These are phyloP conservation scores for Coregonus suidteri DNA, from an alignment of 2,797 vertebrate genomes.

Conservation along the genomic window DNA sequence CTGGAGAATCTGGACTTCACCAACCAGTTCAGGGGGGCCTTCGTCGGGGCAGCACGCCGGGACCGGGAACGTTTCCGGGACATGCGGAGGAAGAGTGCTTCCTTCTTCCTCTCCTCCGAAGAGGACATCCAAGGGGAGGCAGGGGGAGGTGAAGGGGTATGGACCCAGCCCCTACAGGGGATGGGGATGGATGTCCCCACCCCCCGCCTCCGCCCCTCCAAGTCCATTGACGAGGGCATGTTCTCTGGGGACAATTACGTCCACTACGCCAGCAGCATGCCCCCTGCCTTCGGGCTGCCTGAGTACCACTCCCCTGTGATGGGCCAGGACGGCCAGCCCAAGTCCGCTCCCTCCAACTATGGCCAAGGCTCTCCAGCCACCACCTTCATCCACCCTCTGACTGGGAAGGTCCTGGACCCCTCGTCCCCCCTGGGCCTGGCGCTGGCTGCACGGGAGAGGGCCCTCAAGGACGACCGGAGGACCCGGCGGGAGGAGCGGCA, in stretches of 20 bases:
- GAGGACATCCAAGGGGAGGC: slow-evolving; percentile 79
- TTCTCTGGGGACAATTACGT: slow-evolving; percentile 86
- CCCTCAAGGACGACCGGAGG: slow-evolving; percentile 83
- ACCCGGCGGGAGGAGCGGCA: slow-evolving; percentile 78
- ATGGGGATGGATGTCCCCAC: slow-evolving; percentile 73
- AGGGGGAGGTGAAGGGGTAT: slow-evolving; percentile 55
- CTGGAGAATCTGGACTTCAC: slow-evolving; percentile 76
- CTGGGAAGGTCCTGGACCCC: slow-evolving; percentile 90
- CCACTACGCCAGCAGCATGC: slow-evolving; percentile 82
- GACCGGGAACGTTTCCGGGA: slow-evolving; percentile 84
- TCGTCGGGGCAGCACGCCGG: slow-evolving; percentile 69
- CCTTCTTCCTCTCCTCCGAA: slow-evolving; percentile 90
- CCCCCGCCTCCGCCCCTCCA: slow-evolving; percentile 86
- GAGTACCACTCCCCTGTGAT: slow-evolving; percentile 76
- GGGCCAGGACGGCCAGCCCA: slow-evolving; percentile 74
- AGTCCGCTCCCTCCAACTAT: slow-evolving; percentile 70
- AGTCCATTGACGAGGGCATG: slow-evolving; percentile 93
- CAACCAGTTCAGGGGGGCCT: slow-evolving; percentile 72
- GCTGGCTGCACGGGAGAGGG: slow-evolving; percentile 86
- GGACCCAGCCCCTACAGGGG: slow-evolving; percentile 71
- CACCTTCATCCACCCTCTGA: slow-evolving; percentile 91
- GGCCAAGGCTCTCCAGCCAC: slow-evolving; percentile 68
- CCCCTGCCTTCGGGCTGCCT: slow-evolving; percentile 78
- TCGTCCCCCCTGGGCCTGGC: slow-evolving; percentile 88
- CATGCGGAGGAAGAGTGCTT: slow-evolving; percentile 86